phyloP scores from a whole-genome alignment of 2,888 invertebrate species.

The Eulithis testata region DNA sequence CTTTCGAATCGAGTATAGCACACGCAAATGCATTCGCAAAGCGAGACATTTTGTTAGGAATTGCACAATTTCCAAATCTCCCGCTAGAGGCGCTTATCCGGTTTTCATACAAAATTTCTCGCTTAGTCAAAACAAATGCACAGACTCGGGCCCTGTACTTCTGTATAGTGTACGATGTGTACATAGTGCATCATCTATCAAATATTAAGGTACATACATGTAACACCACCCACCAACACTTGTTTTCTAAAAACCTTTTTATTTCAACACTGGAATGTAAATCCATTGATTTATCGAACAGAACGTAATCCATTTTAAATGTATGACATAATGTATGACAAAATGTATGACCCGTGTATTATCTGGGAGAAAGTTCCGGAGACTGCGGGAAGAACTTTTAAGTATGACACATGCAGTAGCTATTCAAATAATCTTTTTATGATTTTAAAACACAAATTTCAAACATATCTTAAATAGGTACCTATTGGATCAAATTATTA shows the following conservation, averaged over 20 bases:
- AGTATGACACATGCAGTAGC: constrained; percentile 21
- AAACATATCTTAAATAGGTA: not conserved
- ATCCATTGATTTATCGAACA: constrained; percentile 26
- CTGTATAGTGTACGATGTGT: too few species aligned
- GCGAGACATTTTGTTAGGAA: too few species aligned
- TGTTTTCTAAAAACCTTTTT: constrained; percentile 12
- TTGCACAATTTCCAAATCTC: too few species aligned
- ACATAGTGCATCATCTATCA: constrained; percentile 4
- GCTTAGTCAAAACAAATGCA: too few species aligned
- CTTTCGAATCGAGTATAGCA: too few species aligned
- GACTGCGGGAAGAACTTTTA: constrained; percentile 6
- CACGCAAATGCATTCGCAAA: too few species aligned
- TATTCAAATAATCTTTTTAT: constrained; percentile 13
- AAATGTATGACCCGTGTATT: constrained; percentile 18
- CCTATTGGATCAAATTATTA: not conserved
- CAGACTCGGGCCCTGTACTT: too few species aligned
- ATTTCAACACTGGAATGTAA: constrained; percentile 18
- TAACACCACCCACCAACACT: constrained; percentile 15
- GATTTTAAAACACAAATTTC: not conserved
- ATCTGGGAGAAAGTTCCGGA: constrained; percentile 23
- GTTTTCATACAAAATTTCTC: too few species aligned
- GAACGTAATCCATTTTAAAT: constrained; percentile 25
- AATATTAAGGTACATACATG: not conserved
- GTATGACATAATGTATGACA: constrained; percentile 19
- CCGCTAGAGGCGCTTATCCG: too few species aligned